Evolutionary conservation across 2,797 vertebrate genomes (phyloP), one percentile per base, ranked within the genome.

Genomic region (Acomys russatus): DNA sequence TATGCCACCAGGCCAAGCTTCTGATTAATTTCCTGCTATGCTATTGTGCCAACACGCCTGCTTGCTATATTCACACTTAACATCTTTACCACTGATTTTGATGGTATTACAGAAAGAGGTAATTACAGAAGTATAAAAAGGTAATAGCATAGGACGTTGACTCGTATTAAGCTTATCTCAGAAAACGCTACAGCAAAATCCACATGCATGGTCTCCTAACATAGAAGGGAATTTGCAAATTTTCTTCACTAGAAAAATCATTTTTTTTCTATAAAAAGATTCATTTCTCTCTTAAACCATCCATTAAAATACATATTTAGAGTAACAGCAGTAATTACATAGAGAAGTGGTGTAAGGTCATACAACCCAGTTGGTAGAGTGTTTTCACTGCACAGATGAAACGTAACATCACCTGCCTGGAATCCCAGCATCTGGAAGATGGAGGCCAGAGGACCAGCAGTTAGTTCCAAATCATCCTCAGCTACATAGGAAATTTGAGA

Each of bases 21-120:
- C 76, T 98, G 83, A 97, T 96, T 98, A 92, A 97, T 97, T 97
- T 97, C 97, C 98, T 97, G 95, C 97, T 96, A 90, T 97, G 87
- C 88, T 97, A 94, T 76, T 82, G 64, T 97, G 93, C 95, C 97
- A 97, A 94, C 97, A 97, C 93, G 86, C 64, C 84, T 97, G 66
- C 95, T 94, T 97, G 91, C 86, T 97, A 56, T 44, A 96, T 97
- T 90, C 98, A 96, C 90, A 97, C 97, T 98, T 98, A 98, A 97
- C 54, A 77, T 96, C 90, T 98, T 97, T 66, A 89, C 33, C 93
- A 88, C 66, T 96, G 93, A 97, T 87, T 97, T 97, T 90, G 49
- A 77, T 71, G 77, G 66, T 38, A 97, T 95, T 97, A 82, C 96
- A 84, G 66, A 96, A 98, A 93, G 64, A 97, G 88, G 91, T 96